Evolutionary conservation across 2,113 vertebrate species (phyloP).

Genomic region (Tretioscincus oriximinensis): DNA sequence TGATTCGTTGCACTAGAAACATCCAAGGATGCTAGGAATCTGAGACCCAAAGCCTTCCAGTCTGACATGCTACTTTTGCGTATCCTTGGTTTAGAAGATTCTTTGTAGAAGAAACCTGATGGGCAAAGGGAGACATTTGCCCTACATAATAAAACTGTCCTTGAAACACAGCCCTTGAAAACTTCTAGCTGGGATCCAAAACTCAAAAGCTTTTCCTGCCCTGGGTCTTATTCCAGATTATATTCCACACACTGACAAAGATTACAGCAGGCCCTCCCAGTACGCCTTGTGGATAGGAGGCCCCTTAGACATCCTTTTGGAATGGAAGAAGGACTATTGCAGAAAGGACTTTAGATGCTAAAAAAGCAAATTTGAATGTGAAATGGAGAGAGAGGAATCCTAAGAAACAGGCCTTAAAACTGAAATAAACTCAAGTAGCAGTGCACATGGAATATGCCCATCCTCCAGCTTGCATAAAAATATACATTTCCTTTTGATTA

Average conservation of each 20-base stretch:
- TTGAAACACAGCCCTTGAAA: neutral
- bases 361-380: too few species aligned
- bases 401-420: conserved; percentile 51
- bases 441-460: conserved; percentile 51
- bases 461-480: conserved; percentile 50
- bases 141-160: neutral
- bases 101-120: neutral
- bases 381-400: rapidly evolving
- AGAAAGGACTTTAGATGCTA: too few species aligned
- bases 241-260: too few species aligned
- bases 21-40: too few species aligned
- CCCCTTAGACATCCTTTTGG: too few species aligned
- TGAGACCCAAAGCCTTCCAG: too few species aligned
- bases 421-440: conserved; percentile 58
- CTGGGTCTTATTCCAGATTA: too few species aligned
- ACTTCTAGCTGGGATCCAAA: neutral
- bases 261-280: too few species aligned
- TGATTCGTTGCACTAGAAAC: too few species aligned
- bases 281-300: too few species aligned
- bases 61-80: too few species aligned
- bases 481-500: conserved; percentile 66
- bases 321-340: too few species aligned
- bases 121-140: neutral
- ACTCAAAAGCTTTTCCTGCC: neutral
- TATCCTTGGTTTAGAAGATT: neutral